Percentiles rank a stretch among this genome's conserved stretches.
Evolutionary conservation across 2,888 invertebrate genomes (phyloP).

Genomic region (Schizaphis graminum): DNA sequence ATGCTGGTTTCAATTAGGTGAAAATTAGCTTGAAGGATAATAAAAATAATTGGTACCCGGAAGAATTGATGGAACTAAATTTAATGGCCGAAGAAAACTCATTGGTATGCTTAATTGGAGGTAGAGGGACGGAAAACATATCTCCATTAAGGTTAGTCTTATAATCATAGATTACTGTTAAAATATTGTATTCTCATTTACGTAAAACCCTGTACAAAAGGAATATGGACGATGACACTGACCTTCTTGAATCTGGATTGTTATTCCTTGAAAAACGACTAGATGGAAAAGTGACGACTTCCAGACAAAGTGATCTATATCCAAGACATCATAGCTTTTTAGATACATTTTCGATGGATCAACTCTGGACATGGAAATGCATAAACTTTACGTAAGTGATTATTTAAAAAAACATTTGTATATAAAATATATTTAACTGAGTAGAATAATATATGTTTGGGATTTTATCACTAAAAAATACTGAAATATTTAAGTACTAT

Average conservation of each 20-base stretch:
- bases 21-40: constrained; percentile 76
- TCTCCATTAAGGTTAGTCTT: constrained; percentile 71
- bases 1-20: constrained; percentile 71
- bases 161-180: too few relatives aligned
- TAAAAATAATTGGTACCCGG: constrained; percentile 76
- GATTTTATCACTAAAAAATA: background rate
- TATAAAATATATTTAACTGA: background rate
- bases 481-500: background rate
- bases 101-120: constrained; percentile 77
- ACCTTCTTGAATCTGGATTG: constrained; percentile 52
- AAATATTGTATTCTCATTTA: background rate
- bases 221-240: constrained; percentile 59
- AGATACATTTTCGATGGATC: constrained; percentile 76
- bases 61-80: constrained; percentile 75
- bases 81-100: constrained; percentile 77
- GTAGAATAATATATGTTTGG: background rate
- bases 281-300: constrained; percentile 58
- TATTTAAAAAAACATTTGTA: background rate
- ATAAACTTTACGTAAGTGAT: constrained; percentile 76
- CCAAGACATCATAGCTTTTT: constrained; percentile 72
- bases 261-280: constrained; percentile 54
- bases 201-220: constrained; percentile 1
- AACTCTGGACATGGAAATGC: constrained; percentile 80
- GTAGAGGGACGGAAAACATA: constrained; percentile 73
- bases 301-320: constrained; percentile 56